Evolutionary conservation across 2,797 vertebrate genomes (phyloP).

Genomic region (Pampus argenteus): DNA sequence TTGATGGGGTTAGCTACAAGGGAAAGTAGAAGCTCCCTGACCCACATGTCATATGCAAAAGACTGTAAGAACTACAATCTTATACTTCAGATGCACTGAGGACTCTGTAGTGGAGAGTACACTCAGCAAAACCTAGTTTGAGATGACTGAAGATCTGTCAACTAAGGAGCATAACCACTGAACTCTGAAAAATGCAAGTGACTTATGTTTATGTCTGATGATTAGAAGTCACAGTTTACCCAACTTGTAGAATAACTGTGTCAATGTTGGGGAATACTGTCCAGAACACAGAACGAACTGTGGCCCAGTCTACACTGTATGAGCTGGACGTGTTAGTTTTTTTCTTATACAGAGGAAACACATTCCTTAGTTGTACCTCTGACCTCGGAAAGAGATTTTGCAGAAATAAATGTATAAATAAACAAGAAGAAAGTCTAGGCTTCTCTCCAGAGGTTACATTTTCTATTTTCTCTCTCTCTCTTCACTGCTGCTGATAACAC

Average conservation of each 20-base stretch:
- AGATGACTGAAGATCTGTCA: neutral
- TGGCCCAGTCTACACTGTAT: slow-evolving; percentile 45
- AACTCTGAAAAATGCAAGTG: neutral
- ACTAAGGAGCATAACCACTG: neutral
- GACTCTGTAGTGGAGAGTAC: neutral
- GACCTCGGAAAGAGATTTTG: slow-evolving; percentile 75
- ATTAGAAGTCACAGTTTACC: neutral
- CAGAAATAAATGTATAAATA: slow-evolving; percentile 79
- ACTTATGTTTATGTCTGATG: neutral
- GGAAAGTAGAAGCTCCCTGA: slow-evolving; percentile 55
- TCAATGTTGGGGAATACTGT: slow-evolving; percentile 1
- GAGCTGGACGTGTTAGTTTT: slow-evolving; percentile 68
- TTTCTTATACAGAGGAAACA: slow-evolving; percentile 75
- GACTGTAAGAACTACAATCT: neutral
- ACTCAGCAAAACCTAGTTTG: neutral
- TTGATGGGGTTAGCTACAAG: slow-evolving; percentile 53
- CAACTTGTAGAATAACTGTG: neutral
- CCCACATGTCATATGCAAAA: slow-evolving; percentile 30
- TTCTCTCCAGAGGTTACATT: slow-evolving; percentile 35
- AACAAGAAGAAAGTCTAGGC: slow-evolving; percentile 66
- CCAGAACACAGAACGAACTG: slow-evolving; percentile 50
- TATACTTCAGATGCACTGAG: neutral
- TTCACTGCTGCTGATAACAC: slow-evolving; percentile 30
- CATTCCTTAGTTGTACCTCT: slow-evolving; percentile 80
- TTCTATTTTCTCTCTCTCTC: slow-evolving; percentile 21